Evolutionary conservation across 2,888 invertebrate species (phyloP).

Genomic region (Lomographa bimaculata): DNA sequence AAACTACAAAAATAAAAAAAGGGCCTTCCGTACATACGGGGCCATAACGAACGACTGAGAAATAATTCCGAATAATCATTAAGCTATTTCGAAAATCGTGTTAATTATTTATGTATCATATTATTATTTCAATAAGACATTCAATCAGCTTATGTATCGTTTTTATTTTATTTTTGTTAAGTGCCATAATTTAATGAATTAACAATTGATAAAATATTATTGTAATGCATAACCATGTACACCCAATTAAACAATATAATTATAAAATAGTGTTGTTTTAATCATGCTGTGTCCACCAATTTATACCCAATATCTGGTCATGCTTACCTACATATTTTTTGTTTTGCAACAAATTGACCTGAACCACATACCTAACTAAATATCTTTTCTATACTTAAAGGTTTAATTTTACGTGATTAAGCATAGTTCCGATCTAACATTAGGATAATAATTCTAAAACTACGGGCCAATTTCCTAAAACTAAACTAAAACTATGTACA

Average conservation of each 20-base stretch:
- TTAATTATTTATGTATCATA: conserved; percentile 28
- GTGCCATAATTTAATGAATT: conserved; percentile 83
- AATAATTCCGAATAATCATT: conserved; percentile 69
- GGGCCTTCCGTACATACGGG: conserved; percentile 69
- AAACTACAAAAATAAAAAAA: conserved; percentile 58
- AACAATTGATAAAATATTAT: conserved; percentile 80
- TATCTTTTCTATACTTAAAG: too few species aligned
- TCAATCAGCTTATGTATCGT: conserved; percentile 70
- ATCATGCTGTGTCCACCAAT: conserved; percentile 24
- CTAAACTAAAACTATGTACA: too few species aligned
- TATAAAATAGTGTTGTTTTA: conserved; percentile 64
- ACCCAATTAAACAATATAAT: conserved; percentile 77
- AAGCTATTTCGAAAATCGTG: conserved; percentile 40
- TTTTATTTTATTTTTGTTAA: conserved; percentile 75
- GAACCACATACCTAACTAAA: too few species aligned
- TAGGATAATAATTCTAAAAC: too few species aligned
- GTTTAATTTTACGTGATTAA: too few species aligned
- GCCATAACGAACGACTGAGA: conserved; percentile 82
- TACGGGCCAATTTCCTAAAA: too few species aligned
- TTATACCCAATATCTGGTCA: too few species aligned
- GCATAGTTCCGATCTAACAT: too few species aligned
- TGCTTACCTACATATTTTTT: too few species aligned
- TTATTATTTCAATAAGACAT: conserved; percentile 60
- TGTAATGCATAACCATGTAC: conserved; percentile 82
- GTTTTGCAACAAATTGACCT: too few species aligned